These are phyloP conservation scores for Macrotis lagotis DNA, from an alignment of 2,113 vertebrate genomes.

Conservation along the genomic window DNA sequence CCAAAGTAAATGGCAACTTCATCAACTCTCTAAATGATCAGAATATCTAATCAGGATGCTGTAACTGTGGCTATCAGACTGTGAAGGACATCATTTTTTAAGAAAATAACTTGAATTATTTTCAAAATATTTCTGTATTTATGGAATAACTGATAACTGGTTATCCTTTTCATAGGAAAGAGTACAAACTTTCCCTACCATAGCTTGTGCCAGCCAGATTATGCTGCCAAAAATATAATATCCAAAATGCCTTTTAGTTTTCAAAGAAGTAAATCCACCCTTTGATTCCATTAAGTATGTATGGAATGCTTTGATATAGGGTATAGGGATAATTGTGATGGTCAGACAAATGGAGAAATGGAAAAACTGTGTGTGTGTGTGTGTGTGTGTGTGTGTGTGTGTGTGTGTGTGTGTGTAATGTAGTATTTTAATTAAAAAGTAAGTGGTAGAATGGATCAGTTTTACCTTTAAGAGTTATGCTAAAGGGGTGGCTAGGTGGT, in stretches of 20 bases:
- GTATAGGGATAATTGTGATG: constrained; percentile 77
- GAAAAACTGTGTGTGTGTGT: too few species aligned
- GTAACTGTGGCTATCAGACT: too few species aligned
- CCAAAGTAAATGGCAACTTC: constrained; percentile 90
- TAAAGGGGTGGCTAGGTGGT: too few species aligned
- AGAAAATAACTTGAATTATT: constrained; percentile 82
- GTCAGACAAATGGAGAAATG: constrained; percentile 79
- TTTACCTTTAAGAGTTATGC: too few species aligned
- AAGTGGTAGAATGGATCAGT: too few species aligned
- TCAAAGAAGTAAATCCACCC: constrained; percentile 76
- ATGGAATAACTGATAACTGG: constrained; percentile 86
- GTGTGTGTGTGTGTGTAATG: too few species aligned
- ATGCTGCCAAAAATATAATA: constrained; percentile 85
- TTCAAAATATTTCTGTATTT: constrained; percentile 83
- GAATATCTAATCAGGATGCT: too few species aligned
- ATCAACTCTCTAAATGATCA: constrained; percentile 95
- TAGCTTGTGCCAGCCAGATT: constrained; percentile 85
- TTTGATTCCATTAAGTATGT: constrained; percentile 82
- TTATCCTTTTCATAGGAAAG: constrained; percentile 86
- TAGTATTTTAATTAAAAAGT: constrained; percentile 82
- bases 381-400: too few species aligned
- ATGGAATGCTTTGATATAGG: constrained; percentile 84
- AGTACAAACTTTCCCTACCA: constrained; percentile 84
- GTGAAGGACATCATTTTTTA: constrained; percentile 88
- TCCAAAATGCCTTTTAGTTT: constrained; percentile 82